Evolutionary conservation across 2,888 invertebrate species (phyloP), one percentile per base, ranked within the genome.

Genomic region (Cantharis rufa): DNA sequence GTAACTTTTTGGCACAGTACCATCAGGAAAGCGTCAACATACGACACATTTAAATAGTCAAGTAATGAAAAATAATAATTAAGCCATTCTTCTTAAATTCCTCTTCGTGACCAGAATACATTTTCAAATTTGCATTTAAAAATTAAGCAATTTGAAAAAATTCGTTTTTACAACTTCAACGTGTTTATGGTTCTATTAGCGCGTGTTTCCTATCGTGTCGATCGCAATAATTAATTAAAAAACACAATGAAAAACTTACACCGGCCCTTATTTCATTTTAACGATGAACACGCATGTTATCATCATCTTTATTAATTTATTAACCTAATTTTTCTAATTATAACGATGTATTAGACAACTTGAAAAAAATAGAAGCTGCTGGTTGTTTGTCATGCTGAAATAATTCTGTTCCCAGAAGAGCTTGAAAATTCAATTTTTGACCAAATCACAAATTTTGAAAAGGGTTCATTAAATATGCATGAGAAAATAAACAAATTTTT

Each of bases 1-100:
- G 78, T 77, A 78, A 78, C 74, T 72, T 24, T 28, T 63, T 80
- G 80, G 79, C 80, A 79, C 72, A 77, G 69, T 70, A 69, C 71
- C 69, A 70, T 70, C 61, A 72, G 62, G 70, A 74, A 68, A 75
- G 72, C 72, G 21, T 77, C 66, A 78, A 76, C 75, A n/a, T 21
- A 78, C 16, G 18, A 15, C 16, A 66, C n/a, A 66, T 24, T n/a
- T 21, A 66, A 66, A 66, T 7, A 24, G 64, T 10, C 21, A 9
- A n/a, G 64, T 64, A 21, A 64, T 64, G 18, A 24, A 24, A 66
- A 66, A 24, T 66, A 66, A 66, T 66, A 24, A 48, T 48, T 48
- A 48, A 48, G 48, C 48, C n/a, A 48, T 48, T 48, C 48, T 48
- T 48, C 48, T n/a, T 7, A n/a, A n/a, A 48, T 48, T 48, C 48